Percentiles rank a stretch among this genome's conserved stretches.
Evolutionary conservation across 2,113 vertebrate genomes (phyloP).

Genomic region (Ageneiosus marmoratus): DNA sequence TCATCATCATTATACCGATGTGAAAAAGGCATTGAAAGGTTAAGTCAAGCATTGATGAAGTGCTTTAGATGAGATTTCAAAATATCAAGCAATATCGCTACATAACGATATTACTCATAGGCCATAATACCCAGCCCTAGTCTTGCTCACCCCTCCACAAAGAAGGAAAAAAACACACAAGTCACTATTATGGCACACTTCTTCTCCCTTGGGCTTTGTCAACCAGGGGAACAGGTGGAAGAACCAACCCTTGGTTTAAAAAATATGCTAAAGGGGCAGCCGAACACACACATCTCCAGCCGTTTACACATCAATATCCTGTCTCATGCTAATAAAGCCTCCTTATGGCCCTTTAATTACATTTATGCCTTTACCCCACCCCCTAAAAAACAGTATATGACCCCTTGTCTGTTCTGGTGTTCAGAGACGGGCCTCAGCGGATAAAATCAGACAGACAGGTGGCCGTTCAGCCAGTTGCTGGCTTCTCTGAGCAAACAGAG

Average conservation of each 20-base stretch:
- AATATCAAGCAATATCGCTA: too few species aligned
- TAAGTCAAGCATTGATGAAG: too few species aligned
- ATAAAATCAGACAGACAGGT: slow-evolving; percentile 76
- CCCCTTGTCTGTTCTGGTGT: slow-evolving; percentile 38
- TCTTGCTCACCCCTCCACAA: too few species aligned
- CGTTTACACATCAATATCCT: slow-evolving; percentile 55
- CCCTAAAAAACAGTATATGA: slow-evolving; percentile 11
- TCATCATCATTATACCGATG: too few species aligned
- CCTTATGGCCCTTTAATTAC: slow-evolving; percentile 68
- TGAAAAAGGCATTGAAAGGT: too few species aligned
- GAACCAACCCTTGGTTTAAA: not conserved
- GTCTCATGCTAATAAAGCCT: slow-evolving; percentile 56
- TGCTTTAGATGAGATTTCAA: too few species aligned
- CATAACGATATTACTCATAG: too few species aligned
- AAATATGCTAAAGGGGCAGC: slow-evolving; percentile 30
- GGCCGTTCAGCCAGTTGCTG: slow-evolving; percentile 72
- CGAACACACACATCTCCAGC: slow-evolving; percentile 53
- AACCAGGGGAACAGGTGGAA: slow-evolving; percentile 37
- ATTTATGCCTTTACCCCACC: slow-evolving; percentile 31
- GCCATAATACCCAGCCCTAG: too few species aligned
- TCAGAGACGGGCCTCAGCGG: slow-evolving; percentile 43
- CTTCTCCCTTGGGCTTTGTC: slow-evolving; percentile 24
- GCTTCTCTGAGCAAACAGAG: slow-evolving; percentile 59
- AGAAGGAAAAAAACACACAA: accelerated
- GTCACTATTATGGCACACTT: slow-evolving; percentile 3